phyloP scores from a whole-genome alignment of 2,113 vertebrate species.

The Pelusios castaneus region DNA sequence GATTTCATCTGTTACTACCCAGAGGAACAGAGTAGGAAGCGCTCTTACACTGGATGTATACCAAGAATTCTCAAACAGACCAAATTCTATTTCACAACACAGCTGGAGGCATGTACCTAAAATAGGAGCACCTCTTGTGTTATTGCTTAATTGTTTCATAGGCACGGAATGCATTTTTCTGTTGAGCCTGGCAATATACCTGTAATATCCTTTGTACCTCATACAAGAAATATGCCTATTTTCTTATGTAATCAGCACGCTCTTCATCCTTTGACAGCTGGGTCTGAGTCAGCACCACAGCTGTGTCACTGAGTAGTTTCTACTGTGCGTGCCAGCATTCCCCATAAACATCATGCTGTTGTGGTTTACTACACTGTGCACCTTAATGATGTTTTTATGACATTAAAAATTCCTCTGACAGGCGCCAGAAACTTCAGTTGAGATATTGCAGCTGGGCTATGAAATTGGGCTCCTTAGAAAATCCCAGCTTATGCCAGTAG shows the following conservation, averaged over 20 bases:
- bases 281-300: background rate
- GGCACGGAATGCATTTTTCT: slow-evolving; percentile 42
- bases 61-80: background rate
- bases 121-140: background rate
- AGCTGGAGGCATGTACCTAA: background rate
- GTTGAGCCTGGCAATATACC: background rate
- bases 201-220: background rate
- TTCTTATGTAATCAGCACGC: background rate
- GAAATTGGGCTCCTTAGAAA: accelerated
- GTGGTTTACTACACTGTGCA: background rate
- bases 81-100: background rate
- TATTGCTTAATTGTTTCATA: background rate
- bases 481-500: background rate
- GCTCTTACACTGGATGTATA: too few species aligned
- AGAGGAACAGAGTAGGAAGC: background rate
- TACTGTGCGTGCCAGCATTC: background rate
- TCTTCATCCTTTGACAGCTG: background rate
- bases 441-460: accelerated
- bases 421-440: accelerated
- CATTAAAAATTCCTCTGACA: background rate
- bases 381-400: background rate
- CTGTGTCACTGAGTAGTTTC: slow-evolving; percentile 2
- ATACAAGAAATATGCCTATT: background rate
- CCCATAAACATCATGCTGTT: background rate
- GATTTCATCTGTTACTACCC: background rate